Base-by-base conservation (phyloP, 2,113 vertebrate genomes). In the Marmota flaviventris region DNA sequence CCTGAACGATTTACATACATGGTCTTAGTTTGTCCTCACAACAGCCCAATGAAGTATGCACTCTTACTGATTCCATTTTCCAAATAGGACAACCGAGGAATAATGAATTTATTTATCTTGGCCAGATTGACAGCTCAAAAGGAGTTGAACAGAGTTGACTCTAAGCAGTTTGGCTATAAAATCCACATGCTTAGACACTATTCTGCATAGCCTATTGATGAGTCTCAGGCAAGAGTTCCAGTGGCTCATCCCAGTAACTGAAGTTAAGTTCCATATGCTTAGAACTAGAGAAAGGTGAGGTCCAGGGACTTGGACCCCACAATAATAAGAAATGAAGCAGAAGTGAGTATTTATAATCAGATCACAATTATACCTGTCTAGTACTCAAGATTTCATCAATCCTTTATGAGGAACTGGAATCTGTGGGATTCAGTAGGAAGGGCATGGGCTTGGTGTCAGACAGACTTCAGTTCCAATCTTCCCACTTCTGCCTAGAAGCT, bases 401-500 rank as follows among this genome's bases (percentile, higher is more conserved):
- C 7, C 76, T 91, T 72, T 18, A 77, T 37, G 48, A 76, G 24
- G 67, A 91, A 61, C 42, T 88, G 45, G 29, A 87, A 83, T 73
- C 58, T 29, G 37, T 70, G 73, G 73, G 24, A 65, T 70, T 58
- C 5, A 53, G 70, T 93, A 51, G 69, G 78, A 79, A 94, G 65
- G 65, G 24, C 48, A 85, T 24, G 39, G 58, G 37, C 13, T 78
- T 82, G 69, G 76, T 87, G 89, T 87, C n/a, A 93, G 85, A 85
- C 75, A 81, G 56, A 95, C 53, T 48, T 94, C 37, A 77, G 58
- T 87, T 92, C 63, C 67, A 77, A 22, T 85, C 65, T 85, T 72
- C 72, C 78, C 58, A 82, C 82, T 91, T 82, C 56, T 13, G 27
- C 67, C 85, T 82, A 69, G 22, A 92, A 73, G n/a, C 76, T 63